phyloP scores from a whole-genome alignment of 2,113 vertebrate species.

The Phyllopteryx taeniolatus region DNA sequence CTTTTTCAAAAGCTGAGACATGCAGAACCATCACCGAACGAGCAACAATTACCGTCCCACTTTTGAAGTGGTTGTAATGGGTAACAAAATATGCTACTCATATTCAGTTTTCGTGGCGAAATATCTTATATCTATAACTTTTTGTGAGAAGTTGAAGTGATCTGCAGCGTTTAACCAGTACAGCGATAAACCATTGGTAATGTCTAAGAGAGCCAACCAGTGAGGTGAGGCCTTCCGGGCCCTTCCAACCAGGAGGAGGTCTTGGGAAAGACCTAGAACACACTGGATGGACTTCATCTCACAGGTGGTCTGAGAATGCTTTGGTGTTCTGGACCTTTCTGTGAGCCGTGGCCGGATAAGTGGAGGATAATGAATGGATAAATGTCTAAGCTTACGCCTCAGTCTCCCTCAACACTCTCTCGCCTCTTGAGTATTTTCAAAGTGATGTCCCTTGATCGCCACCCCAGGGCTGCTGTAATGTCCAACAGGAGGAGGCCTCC shows the following conservation, averaged over 20 bases:
- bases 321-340: background rate
- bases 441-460: background rate
- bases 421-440: background rate
- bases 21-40: conserved; percentile 16
- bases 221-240: background rate
- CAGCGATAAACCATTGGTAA: no score
- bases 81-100: no score
- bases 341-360: background rate
- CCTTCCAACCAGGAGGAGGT: background rate
- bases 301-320: background rate
- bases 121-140: no score
- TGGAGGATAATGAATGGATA: background rate
- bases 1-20: conserved; percentile 16
- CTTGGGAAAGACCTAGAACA: background rate
- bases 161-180: no score
- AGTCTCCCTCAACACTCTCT: background rate
- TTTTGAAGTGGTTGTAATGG: background rate
- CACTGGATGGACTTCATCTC: background rate
- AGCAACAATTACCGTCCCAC: conserved; percentile 5
- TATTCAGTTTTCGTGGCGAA: no score
- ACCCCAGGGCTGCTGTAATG: background rate
- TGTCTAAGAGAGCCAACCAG: background rate
- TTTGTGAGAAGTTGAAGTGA: no score
- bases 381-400: background rate
- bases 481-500: background rate